Evolutionary conservation across 1,140 invertebrate species (phyloP).

Genomic region (Calliphora vicina): DNA sequence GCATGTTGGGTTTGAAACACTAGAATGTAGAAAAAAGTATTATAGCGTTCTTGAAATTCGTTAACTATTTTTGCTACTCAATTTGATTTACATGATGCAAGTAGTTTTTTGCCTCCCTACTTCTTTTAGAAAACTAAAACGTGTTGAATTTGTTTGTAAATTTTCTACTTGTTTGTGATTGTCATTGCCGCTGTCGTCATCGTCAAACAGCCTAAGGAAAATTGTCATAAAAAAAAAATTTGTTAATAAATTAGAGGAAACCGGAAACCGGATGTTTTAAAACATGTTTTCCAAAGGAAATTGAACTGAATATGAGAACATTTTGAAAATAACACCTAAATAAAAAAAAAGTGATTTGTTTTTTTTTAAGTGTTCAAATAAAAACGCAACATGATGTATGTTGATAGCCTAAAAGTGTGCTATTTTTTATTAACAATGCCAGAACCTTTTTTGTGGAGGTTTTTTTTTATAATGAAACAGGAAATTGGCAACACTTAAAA

Average conservation of each 20-base stretch:
- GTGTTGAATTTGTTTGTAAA: neutral
- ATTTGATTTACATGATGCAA: too few relatives aligned
- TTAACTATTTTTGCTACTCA: neutral
- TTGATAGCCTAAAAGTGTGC: too few relatives aligned
- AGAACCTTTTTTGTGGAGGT: too few relatives aligned
- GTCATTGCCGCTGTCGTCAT: neutral
- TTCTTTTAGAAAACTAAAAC: too few relatives aligned
- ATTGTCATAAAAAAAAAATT: neutral
- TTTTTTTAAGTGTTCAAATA: neutral
- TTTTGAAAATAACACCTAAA: neutral
- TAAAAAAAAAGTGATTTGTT: neutral
- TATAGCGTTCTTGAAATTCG: too few relatives aligned
- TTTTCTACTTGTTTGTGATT: neutral
- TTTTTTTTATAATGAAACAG: too few relatives aligned
- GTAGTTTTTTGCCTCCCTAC: too few relatives aligned
- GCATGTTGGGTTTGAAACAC: neutral
- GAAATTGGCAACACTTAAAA: too few relatives aligned
- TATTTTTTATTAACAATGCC: too few relatives aligned
- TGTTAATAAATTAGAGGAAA: constrained; percentile 14
- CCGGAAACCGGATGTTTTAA: constrained; percentile 8
- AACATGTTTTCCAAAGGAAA: constrained; percentile 13
- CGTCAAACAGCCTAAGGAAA: constrained; percentile 2
- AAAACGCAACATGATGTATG: neutral
- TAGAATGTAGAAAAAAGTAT: too few relatives aligned
- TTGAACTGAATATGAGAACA: constrained; percentile 1